These are phyloP conservation scores for Megalopta genalis DNA, from an alignment of 1,140 invertebrate species.

Conservation along the genomic window DNA sequence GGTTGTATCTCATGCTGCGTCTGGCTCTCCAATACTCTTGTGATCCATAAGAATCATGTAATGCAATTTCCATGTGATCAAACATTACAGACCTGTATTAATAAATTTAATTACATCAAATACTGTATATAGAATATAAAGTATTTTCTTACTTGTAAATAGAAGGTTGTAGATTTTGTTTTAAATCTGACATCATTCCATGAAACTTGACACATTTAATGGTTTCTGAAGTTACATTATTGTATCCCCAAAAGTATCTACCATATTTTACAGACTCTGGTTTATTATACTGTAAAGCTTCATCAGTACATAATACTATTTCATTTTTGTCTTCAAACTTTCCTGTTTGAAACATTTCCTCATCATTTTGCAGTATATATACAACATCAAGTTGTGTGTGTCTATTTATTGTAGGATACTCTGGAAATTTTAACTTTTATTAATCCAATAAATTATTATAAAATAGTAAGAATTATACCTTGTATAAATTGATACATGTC, in stretches of 20 bases:
- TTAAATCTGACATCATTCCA: slow-evolving; percentile 86
- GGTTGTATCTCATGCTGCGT: slow-evolving; percentile 94
- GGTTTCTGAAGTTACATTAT: slow-evolving; percentile 84
- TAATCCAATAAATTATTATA: slow-evolving; percentile 1
- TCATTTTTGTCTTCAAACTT: slow-evolving; percentile 92
- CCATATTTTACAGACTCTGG: slow-evolving; percentile 68
- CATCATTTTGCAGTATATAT: slow-evolving; percentile 92
- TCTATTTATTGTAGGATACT: slow-evolving; percentile 73
- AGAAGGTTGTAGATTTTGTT: slow-evolving; percentile 73
- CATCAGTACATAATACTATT: slow-evolving; percentile 80
- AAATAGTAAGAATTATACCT: slow-evolving; percentile 74
- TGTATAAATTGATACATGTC: slow-evolving; percentile 92
- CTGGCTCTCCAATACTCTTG: slow-evolving; percentile 91
- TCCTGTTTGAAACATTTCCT: slow-evolving; percentile 90
- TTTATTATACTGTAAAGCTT: slow-evolving; percentile 79
- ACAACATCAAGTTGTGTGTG: slow-evolving; percentile 85
- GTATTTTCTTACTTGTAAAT: slow-evolving; percentile 69
- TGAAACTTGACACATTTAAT: slow-evolving; percentile 91
- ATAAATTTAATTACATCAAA: slow-evolving; percentile 55
- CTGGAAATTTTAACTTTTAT: slow-evolving; percentile 56
- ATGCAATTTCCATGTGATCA: slow-evolving; percentile 91
- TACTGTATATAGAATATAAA: slow-evolving; percentile 6
- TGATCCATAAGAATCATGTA: slow-evolving; percentile 93
- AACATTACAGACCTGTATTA: slow-evolving; percentile 86
- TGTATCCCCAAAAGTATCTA: slow-evolving; percentile 84